Conservation (phyloP, 2,113 vertebrate genomes). For the Syrmaticus mikado region DNA sequence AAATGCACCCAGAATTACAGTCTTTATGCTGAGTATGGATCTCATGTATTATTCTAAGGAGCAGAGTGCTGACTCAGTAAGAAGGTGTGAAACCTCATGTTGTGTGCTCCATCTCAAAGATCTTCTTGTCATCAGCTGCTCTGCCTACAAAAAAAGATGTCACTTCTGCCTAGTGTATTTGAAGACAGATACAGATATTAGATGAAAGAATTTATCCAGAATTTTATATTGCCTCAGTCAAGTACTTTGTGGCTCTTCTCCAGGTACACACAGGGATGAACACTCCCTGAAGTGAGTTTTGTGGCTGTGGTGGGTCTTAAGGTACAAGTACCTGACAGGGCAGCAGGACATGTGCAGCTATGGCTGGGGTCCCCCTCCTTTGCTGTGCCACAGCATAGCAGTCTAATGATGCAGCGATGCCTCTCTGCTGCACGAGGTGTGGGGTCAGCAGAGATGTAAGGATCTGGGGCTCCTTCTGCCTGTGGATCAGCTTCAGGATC, state of each 20-base stretch:
- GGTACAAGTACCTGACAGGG: background rate
- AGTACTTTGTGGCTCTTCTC: background rate
- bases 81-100: background rate
- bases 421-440: background rate
- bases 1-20: conserved; percentile 12
- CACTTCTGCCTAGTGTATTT: background rate
- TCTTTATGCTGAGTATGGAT: background rate
- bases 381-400: background rate
- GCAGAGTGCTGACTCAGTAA: background rate
- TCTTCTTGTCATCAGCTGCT: background rate
- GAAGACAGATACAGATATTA: background rate
- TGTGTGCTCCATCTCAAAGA: fast-evolving
- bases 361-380: fast-evolving
- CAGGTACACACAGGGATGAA: background rate
- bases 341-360: background rate
- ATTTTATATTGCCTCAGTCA: background rate
- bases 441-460: fast-evolving
- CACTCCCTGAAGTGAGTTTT: background rate
- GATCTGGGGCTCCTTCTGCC: background rate
- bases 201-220: background rate
- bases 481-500: fast-evolving
- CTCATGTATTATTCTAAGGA: background rate
- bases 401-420: fast-evolving
- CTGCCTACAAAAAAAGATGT: background rate
- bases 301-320: background rate